phyloP scores from a whole-genome alignment of 2,888 invertebrate genomes.

The Dromius quadrimaculatus region DNA sequence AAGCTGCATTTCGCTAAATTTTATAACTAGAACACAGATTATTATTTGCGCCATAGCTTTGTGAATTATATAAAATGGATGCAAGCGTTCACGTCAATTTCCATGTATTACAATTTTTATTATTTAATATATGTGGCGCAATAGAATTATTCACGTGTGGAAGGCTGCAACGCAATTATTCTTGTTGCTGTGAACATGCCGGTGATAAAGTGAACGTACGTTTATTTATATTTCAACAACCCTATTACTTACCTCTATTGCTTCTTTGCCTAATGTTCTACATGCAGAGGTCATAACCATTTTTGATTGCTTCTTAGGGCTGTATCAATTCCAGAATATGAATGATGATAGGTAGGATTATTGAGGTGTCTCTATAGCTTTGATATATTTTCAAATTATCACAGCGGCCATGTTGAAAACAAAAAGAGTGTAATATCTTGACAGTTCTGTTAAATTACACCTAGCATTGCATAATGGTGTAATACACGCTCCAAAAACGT shows the following conservation, averaged over 20 bases:
- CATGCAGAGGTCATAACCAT: conserved; percentile 17
- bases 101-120: conserved; percentile 13
- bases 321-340: conserved; percentile 2
- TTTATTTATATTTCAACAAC: conserved; percentile 5
- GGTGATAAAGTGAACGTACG: conserved; percentile 17
- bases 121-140: conserved; percentile 12
- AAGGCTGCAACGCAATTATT: not conserved
- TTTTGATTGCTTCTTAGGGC: conserved; percentile 10
- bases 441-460: too few relatives aligned
- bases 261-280: not conserved
- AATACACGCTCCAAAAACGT: too few relatives aligned
- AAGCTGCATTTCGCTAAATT: conserved; percentile 33
- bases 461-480: too few relatives aligned
- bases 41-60: conserved; percentile 27
- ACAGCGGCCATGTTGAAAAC: too few relatives aligned
- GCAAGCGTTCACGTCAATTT: conserved; percentile 7
- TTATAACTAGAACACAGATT: conserved; percentile 25
- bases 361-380: too few relatives aligned
- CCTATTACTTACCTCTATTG: conserved; percentile 18
- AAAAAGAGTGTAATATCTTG: too few relatives aligned
- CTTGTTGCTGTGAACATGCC: not conserved
- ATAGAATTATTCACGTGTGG: conserved; percentile 35
- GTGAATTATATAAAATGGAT: conserved; percentile 3
- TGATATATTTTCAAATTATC: too few relatives aligned
- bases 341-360: conserved; percentile 12